These are phyloP conservation scores for Leptobrachium ailaonicum DNA, from an alignment of 2,113 vertebrate species.

Conservation along the genomic window DNA sequence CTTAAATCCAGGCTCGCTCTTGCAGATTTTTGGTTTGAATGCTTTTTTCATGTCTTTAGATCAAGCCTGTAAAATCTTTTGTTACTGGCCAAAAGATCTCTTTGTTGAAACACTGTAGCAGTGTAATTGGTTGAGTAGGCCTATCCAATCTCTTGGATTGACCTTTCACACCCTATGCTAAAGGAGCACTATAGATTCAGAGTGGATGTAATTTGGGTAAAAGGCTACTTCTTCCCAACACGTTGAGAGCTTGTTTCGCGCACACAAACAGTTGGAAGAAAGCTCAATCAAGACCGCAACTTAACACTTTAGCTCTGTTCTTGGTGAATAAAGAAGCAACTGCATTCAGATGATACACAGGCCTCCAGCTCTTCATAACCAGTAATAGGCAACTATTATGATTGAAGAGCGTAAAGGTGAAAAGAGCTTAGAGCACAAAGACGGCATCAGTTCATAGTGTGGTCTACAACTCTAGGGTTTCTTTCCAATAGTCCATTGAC, in stretches of 20 bases:
- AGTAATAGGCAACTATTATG: conserved; percentile 55
- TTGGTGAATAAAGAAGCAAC: conserved; percentile 65
- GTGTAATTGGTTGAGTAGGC: conserved; percentile 85
- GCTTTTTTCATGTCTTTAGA: conserved; percentile 57
- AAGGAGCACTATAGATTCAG: conserved; percentile 84
- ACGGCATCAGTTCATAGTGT: conserved; percentile 50
- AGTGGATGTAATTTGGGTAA: conserved; percentile 86
- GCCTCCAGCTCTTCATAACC: conserved; percentile 53
- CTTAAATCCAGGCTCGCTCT: conserved; percentile 22
- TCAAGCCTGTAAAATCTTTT: conserved; percentile 74
- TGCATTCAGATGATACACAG: conserved; percentile 58
- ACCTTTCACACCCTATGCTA: conserved; percentile 82
- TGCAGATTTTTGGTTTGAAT: conserved; percentile 41
- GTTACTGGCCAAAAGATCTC: conserved; percentile 66
- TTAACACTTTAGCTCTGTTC: conserved; percentile 73
- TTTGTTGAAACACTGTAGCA: conserved; percentile 74
- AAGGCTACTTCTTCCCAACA: conserved; percentile 88
- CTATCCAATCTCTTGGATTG: conserved; percentile 87
- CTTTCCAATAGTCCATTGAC: conserved; percentile 44
- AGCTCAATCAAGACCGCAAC: conserved; percentile 70
- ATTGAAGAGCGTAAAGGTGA: conserved; percentile 55
- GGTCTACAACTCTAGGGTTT: conserved; percentile 48
- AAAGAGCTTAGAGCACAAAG: conserved; percentile 56
- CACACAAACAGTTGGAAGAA: conserved; percentile 79
- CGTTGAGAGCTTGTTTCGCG: conserved; percentile 81